These are phyloP conservation scores for Sander lucioperca DNA, from an alignment of 2,113 vertebrate genomes.

Conservation along the genomic window DNA sequence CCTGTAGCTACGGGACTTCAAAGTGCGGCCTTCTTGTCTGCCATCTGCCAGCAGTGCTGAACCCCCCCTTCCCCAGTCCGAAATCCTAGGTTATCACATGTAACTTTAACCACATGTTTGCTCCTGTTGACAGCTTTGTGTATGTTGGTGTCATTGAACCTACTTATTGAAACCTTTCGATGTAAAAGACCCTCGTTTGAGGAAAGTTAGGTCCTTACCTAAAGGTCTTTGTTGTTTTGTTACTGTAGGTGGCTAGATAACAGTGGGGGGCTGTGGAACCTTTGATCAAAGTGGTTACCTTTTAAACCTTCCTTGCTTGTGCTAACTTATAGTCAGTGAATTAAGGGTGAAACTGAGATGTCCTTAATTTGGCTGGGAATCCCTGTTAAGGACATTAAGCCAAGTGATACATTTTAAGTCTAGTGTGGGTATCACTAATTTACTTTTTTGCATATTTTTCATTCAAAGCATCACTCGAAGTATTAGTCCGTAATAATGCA, in stretches of 20 bases:
- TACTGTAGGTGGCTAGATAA: neutral
- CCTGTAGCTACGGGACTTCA: conserved; percentile 66
- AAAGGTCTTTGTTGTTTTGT: neutral
- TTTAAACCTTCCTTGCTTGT: neutral
- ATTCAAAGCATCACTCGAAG: too few relatives aligned
- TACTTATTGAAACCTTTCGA: neutral
- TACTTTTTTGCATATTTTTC: neutral
- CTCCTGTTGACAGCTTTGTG: conserved; percentile 17
- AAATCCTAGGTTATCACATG: conserved; percentile 27
- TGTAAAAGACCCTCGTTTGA: neutral
- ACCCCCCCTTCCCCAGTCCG: neutral
- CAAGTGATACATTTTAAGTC: neutral
- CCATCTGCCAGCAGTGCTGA: conserved; percentile 72
- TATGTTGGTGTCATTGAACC: neutral
- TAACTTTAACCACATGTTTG: conserved; percentile 20
- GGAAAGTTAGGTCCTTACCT: neutral
- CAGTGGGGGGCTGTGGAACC: neutral
- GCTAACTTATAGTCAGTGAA: neutral
- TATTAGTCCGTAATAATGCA: neutral
- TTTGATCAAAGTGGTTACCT: conserved; percentile 1
- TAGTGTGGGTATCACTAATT: neutral
- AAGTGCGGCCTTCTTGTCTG: conserved; percentile 52
- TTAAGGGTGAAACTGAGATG: neutral
- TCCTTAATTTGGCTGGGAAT: neutral
- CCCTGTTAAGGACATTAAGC: neutral